Conservation (phyloP, 2,113 vertebrate species). For the Brachionichthys hirsutus region DNA sequence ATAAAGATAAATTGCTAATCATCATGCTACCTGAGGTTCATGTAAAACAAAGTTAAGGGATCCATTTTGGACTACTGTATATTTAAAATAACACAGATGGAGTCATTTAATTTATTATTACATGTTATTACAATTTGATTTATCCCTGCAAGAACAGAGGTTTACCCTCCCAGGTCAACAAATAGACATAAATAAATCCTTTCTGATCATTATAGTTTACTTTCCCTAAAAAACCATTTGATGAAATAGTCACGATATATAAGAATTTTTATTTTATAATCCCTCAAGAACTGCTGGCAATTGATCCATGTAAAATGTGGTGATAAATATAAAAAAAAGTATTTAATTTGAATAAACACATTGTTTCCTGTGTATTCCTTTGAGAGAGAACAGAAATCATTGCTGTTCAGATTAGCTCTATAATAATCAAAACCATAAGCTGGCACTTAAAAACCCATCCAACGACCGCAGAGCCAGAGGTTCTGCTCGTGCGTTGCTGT, state of each 20-base stretch:
- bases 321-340: neutral
- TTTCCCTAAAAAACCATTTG: too few relatives aligned
- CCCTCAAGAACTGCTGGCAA: neutral
- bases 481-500: neutral
- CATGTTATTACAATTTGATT: neutral
- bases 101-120: too few relatives aligned
- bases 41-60: neutral
- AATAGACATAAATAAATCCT: too few relatives aligned
- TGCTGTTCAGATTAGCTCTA: neutral
- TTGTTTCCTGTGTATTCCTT: too few relatives aligned
- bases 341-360: too few relatives aligned
- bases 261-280: too few relatives aligned
- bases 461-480: constrained; percentile 16
- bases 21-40: neutral
- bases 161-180: neutral
- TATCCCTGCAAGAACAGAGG: neutral
- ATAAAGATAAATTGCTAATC: neutral
- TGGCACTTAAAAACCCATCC: constrained; percentile 19
- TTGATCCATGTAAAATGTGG: neutral
- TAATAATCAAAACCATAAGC: constrained; percentile 6
- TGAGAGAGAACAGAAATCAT: too few relatives aligned
- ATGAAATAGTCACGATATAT: too few relatives aligned
- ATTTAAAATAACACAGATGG: too few relatives aligned
- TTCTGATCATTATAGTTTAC: too few relatives aligned
- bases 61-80: neutral